Evolutionary conservation across 2,797 vertebrate genomes (phyloP).

Genomic region (Myotis myotis): DNA sequence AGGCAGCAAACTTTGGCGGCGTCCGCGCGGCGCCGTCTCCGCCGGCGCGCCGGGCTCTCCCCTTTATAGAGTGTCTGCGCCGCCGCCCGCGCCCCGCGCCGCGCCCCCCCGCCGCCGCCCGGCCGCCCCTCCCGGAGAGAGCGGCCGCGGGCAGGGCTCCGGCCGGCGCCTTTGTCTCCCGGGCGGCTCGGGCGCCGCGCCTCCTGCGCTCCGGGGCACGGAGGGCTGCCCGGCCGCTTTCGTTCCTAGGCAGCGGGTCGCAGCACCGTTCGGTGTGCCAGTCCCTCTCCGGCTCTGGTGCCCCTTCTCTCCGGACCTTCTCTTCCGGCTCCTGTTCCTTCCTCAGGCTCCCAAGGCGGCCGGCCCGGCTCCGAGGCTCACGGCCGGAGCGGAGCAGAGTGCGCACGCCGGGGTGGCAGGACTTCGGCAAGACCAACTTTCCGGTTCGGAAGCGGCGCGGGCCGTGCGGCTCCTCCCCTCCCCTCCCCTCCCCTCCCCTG

Average conservation of each 20-base stretch:
- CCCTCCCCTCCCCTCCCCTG: slow-evolving; percentile 56
- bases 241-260: not conserved
- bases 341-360: slow-evolving; percentile 46
- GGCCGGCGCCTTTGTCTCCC: slow-evolving; percentile 78
- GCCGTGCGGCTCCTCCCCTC: slow-evolving; percentile 82
- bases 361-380: slow-evolving; percentile 55
- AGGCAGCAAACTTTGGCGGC: slow-evolving; percentile 77
- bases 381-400: slow-evolving; percentile 60
- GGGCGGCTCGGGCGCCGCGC: slow-evolving; percentile 73
- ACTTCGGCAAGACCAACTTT: slow-evolving; percentile 85
- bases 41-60: slow-evolving; percentile 70
- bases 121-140: slow-evolving; percentile 77
- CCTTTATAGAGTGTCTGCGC: slow-evolving; percentile 75
- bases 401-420: slow-evolving; percentile 73
- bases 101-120: slow-evolving; percentile 66
- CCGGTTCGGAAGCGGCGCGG: slow-evolving; percentile 83
- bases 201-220: slow-evolving; percentile 52
- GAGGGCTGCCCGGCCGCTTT: not conserved
- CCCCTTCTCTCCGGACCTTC: slow-evolving; percentile 39
- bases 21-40: slow-evolving; percentile 73
- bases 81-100: slow-evolving; percentile 64
- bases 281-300: slow-evolving; percentile 35
- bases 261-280: not conserved
- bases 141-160: slow-evolving; percentile 75
- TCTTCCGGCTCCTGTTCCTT: slow-evolving; percentile 32